phyloP scores from a whole-genome alignment of 1,140 invertebrate species.

The Amphibalanus amphitrite region DNA sequence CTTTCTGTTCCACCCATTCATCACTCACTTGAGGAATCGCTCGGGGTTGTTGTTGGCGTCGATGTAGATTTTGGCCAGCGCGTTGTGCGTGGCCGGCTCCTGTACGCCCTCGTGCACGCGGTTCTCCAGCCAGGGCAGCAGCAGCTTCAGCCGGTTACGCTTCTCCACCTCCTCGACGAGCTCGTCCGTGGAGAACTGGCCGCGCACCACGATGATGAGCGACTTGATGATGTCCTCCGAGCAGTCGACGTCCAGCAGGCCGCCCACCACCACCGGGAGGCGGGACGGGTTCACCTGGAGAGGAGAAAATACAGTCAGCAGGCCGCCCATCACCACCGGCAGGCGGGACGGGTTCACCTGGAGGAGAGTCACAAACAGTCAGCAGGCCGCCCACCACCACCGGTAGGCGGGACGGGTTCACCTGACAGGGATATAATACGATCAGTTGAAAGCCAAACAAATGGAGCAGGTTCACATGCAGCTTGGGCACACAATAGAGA shows the following conservation, averaged over 20 bases:
- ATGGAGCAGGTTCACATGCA: too few relatives aligned
- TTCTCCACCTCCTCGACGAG: slow-evolving; percentile 97
- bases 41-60: slow-evolving; percentile 99
- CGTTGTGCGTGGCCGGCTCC: slow-evolving; percentile 97
- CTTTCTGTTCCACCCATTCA: too few relatives aligned
- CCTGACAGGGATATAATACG: too few relatives aligned
- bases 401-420: slow-evolving; percentile 88
- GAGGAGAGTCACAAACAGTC: slow-evolving; percentile 11
- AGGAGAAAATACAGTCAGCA: slow-evolving; percentile 38
- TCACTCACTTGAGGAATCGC: slow-evolving; percentile 78
- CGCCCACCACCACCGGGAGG: slow-evolving; percentile 92
- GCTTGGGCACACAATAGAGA: too few relatives aligned
- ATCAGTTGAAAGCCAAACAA: too few relatives aligned
- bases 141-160: slow-evolving; percentile 82
- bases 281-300: slow-evolving; percentile 84
- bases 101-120: slow-evolving; percentile 89
- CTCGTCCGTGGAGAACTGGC: slow-evolving; percentile 98
- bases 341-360: slow-evolving; percentile 91
- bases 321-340: slow-evolving; percentile 91
- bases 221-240: slow-evolving; percentile 99
- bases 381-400: slow-evolving; percentile 93
- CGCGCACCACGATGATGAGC: slow-evolving; percentile 87
- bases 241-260: slow-evolving; percentile 93
- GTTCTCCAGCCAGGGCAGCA: slow-evolving; percentile 92
- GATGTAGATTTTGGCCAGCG: slow-evolving; percentile 98